Conservation (phyloP, 2,888 invertebrate species). For the Rhopalosiphum nymphaeae region DNA sequence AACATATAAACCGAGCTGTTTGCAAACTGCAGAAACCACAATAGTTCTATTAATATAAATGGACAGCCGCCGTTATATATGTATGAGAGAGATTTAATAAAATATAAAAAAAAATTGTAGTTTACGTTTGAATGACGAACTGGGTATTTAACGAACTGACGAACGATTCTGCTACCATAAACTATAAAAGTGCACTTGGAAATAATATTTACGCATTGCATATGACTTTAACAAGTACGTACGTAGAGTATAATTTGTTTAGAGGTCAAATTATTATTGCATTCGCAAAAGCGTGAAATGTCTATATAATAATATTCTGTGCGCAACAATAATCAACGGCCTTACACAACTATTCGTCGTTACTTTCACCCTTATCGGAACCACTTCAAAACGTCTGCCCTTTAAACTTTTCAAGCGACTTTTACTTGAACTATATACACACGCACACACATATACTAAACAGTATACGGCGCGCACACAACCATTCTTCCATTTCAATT, state of each 20-base stretch:
- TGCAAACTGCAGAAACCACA: not conserved
- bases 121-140: not conserved
- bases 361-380: constrained; percentile 24
- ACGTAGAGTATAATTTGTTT: not conserved
- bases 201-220: not conserved
- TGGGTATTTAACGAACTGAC: not conserved
- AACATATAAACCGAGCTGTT: not conserved
- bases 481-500: constrained; percentile 49
- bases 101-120: not conserved
- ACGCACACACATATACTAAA: not conserved
- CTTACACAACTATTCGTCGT: not conserved
- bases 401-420: constrained; percentile 55
- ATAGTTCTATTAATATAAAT: not conserved
- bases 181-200: not conserved
- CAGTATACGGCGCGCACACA: not conserved
- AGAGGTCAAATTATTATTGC: constrained; percentile 34
- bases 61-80: not conserved
- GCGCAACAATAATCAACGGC: constrained; percentile 15
- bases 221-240: not conserved
- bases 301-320: constrained; percentile 18
- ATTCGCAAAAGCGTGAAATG: constrained; percentile 10
- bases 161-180: not conserved
- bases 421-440: not conserved
- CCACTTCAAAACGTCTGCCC: constrained; percentile 32
- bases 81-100: not conserved